These are phyloP conservation scores for Paratilapia polleni DNA, from an alignment of 2,113 vertebrate genomes.

Conservation along the genomic window DNA sequence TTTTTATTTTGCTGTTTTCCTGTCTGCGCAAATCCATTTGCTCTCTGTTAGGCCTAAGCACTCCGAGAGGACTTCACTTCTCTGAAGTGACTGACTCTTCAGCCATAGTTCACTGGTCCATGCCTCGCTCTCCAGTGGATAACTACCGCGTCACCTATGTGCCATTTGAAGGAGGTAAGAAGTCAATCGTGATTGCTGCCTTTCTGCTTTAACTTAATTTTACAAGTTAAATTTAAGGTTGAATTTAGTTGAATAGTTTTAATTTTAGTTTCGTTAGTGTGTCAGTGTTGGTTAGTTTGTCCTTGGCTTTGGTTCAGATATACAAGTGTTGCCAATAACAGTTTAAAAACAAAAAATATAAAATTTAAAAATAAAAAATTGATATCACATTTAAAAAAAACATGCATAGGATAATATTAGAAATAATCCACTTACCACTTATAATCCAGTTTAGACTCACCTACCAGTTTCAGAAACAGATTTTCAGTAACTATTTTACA, in stretches of 20 bases:
- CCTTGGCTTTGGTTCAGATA: background rate
- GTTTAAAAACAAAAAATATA: no score
- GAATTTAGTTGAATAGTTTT: background rate
- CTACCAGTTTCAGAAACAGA: background rate
- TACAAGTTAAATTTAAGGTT: background rate
- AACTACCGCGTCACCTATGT: constrained; percentile 86
- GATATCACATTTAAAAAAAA: background rate
- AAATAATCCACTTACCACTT: constrained; percentile 1
- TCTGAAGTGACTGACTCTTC: constrained; percentile 89
- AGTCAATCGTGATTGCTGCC: background rate
- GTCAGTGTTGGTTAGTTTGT: background rate
- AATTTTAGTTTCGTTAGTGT: background rate
- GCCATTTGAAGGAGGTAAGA: constrained; percentile 87
- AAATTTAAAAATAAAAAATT: no score
- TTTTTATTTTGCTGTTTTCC: background rate
- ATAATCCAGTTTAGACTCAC: background rate
- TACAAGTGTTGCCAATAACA: background rate
- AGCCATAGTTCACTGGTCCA: constrained; percentile 87
- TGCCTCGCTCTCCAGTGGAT: constrained; percentile 81
- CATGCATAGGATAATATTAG: background rate
- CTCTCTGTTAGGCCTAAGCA: constrained; percentile 82
- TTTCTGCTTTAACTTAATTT: no score
- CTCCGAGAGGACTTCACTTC: constrained; percentile 87
- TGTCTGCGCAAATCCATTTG: background rate
- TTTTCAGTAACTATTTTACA: background rate